phyloP scores from a whole-genome alignment of 2,113 vertebrate species.

The Talpa occidentalis region DNA sequence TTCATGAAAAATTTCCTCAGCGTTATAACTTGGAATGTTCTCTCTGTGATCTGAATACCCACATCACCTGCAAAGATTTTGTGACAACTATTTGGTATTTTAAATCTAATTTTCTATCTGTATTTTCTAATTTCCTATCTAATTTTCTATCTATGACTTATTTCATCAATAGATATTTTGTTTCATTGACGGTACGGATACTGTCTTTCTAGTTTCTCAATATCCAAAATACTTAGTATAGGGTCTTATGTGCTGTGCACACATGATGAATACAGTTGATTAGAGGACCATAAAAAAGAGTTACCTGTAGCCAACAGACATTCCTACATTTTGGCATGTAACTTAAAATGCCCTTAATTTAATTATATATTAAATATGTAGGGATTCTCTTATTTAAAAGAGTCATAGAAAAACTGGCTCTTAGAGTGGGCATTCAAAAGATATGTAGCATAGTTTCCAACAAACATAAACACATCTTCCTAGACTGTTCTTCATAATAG shows the following conservation, averaged over 20 bases:
- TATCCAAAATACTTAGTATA: background rate
- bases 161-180: background rate
- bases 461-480: background rate
- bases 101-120: conserved; percentile 22
- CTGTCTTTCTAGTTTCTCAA: background rate
- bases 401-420: background rate
- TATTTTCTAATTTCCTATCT: too few species aligned
- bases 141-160: background rate
- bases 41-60: background rate
- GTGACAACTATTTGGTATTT: background rate
- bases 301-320: background rate
- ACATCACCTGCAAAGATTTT: background rate
- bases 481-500: conserved; percentile 34
- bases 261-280: background rate
- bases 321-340: background rate
- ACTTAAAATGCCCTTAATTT: conserved; percentile 31
- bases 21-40: background rate
- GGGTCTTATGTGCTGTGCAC: background rate
- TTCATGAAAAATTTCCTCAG: background rate
- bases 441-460: background rate
- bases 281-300: background rate
- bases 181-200: background rate
- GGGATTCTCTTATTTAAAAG: conserved; percentile 17
- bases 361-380: conserved; percentile 8
- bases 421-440: background rate